Percentiles rank a stretch among this genome's conserved stretches.
Evolutionary conservation across 2,888 invertebrate genomes (phyloP).

Genomic region (Aphidius colemani): DNA sequence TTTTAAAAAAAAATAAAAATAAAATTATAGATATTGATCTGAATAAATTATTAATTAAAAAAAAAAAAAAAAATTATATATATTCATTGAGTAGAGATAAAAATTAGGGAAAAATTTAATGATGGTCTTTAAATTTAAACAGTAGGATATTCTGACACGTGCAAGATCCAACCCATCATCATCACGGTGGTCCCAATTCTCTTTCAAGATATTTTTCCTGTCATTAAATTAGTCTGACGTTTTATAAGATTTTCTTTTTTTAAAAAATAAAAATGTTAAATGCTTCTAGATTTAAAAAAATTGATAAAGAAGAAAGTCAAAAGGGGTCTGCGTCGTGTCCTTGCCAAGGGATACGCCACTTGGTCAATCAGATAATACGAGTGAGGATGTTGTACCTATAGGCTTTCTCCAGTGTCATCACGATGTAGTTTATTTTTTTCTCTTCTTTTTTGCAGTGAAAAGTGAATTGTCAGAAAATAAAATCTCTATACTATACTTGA

Average conservation of each 20-base stretch:
- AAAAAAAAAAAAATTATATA: no score
- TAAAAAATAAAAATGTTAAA: not conserved
- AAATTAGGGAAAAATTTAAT: conserved; percentile 11
- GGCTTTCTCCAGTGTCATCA: conserved; percentile 31
- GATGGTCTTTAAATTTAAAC: conserved; percentile 25
- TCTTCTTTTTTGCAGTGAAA: conserved; percentile 12
- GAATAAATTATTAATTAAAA: not conserved
- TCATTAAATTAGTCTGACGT: conserved; percentile 31
- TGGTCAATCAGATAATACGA: conserved; percentile 12
- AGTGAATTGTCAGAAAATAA: conserved; percentile 33
- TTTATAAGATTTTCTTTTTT: conserved; percentile 6
- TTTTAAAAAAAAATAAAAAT: not conserved
- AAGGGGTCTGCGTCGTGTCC: conserved; percentile 11
- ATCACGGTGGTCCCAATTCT: conserved; percentile 28
- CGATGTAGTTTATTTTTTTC: not conserved
- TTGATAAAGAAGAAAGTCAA: conserved; percentile 6
- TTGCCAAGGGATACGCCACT: conserved; percentile 1
- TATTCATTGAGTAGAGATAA: no score
- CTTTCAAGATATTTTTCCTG: conserved; percentile 30
- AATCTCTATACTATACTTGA: not conserved
- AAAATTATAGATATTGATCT: not conserved
- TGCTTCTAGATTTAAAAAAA: conserved; percentile 7
- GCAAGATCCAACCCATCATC: conserved; percentile 27
- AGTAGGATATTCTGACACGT: conserved; percentile 19
- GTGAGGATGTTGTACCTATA: conserved; percentile 8